phyloP scores from a whole-genome alignment of 2,797 vertebrate species.

The Bovichtus diacanthus region DNA sequence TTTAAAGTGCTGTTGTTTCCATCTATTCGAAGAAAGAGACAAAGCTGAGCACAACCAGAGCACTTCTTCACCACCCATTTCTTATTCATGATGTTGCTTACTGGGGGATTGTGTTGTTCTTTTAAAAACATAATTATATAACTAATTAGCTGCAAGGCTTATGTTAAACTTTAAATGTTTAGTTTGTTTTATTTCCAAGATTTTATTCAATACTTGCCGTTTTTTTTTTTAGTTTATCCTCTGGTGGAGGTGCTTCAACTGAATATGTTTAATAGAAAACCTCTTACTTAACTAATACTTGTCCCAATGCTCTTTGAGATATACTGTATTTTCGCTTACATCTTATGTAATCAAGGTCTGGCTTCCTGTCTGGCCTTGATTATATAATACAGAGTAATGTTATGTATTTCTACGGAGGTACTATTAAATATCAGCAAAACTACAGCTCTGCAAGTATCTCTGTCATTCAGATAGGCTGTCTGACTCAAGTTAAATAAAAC shows the following conservation, averaged over 20 bases:
- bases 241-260: not conserved
- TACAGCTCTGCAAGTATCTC: slow-evolving; percentile 1
- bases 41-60: not conserved
- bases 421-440: not conserved
- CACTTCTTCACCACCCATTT: not conserved
- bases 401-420: not conserved
- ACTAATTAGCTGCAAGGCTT: not conserved
- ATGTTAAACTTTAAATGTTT: not conserved
- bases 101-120: not conserved
- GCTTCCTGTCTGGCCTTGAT: slow-evolving; percentile 5
- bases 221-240: slow-evolving; percentile 2
- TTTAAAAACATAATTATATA: not conserved
- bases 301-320: not conserved
- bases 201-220: not conserved
- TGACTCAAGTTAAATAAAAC: slow-evolving; percentile 28
- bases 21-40: not conserved
- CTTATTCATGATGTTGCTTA: not conserved
- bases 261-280: not conserved
- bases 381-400: not conserved
- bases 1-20: not conserved
- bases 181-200: not conserved
- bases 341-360: not conserved
- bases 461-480: not conserved
- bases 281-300: not conserved
- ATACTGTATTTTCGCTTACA: not conserved